phyloP scores from a whole-genome alignment of 2,113 vertebrate genomes.

The Kryptolebias marmoratus region DNA sequence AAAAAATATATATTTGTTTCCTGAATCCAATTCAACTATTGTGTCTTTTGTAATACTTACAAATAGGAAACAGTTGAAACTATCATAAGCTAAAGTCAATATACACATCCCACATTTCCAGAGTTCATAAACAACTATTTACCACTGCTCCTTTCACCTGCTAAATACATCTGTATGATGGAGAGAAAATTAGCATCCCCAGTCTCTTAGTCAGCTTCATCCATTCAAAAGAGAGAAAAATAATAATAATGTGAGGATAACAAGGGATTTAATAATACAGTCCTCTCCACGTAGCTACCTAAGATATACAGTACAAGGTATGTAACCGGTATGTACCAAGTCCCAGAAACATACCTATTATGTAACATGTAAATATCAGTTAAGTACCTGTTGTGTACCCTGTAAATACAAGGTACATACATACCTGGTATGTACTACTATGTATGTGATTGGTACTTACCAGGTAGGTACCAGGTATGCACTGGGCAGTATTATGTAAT shows the following conservation, averaged over 20 bases:
- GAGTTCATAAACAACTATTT: background rate
- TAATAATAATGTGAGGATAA: too few species aligned
- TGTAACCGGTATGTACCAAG: too few species aligned
- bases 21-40: slow-evolving; percentile 36
- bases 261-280: too few species aligned
- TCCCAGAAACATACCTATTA: too few species aligned
- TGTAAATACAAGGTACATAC: too few species aligned
- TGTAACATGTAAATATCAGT: too few species aligned
- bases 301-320: too few species aligned
- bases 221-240: background rate
- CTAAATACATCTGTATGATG: background rate
- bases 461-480: too few species aligned
- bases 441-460: too few species aligned
- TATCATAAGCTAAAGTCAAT: slow-evolving; percentile 1
- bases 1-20: slow-evolving; percentile 45
- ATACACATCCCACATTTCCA: background rate
- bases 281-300: too few species aligned
- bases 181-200: background rate
- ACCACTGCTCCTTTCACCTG: background rate
- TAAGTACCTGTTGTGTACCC: too few species aligned
- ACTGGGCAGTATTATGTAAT: background rate
- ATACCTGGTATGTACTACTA: too few species aligned
- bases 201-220: background rate
- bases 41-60: slow-evolving; percentile 35
- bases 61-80: slow-evolving; percentile 6